Conservation (phyloP, 2,113 vertebrate species). For the Albula goreensis region DNA sequence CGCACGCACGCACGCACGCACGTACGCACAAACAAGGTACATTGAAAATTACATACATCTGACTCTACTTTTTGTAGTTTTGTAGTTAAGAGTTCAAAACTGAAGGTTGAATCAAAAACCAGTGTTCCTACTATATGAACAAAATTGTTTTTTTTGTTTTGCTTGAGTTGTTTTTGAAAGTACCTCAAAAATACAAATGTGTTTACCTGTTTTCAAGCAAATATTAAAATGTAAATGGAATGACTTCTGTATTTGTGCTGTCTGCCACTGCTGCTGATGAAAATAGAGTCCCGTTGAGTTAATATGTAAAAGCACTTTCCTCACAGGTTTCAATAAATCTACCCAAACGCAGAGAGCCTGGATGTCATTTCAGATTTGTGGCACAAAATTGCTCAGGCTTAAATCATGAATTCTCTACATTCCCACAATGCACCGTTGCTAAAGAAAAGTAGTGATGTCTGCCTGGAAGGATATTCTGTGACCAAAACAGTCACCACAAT, state of each 20-base stretch:
- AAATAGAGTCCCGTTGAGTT: slow-evolving; percentile 53
- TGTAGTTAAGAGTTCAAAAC: background rate
- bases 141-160: background rate
- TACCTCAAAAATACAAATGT: slow-evolving; percentile 9
- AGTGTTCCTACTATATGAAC: background rate
- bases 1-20: too few species aligned
- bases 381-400: slow-evolving; percentile 74
- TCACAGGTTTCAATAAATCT: slow-evolving; percentile 75
- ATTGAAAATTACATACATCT: too few species aligned
- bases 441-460: slow-evolving; percentile 7
- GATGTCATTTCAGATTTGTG: slow-evolving; percentile 80
- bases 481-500: slow-evolving; percentile 11
- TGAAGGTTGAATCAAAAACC: background rate
- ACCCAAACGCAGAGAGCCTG: slow-evolving; percentile 70
- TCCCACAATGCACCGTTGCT: slow-evolving; percentile 43
- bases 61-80: background rate
- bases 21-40: too few species aligned
- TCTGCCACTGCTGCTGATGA: background rate
- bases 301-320: slow-evolving; percentile 74
- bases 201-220: background rate
- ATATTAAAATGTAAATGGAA: slow-evolving; percentile 7
- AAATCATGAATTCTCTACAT: slow-evolving; percentile 76
- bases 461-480: slow-evolving; percentile 5
- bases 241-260: background rate
- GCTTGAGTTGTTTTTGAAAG: background rate